Evolutionary conservation across 2,113 vertebrate genomes (phyloP), one percentile per base, ranked within the genome.

Genomic region (Pterocles orientalis): DNA sequence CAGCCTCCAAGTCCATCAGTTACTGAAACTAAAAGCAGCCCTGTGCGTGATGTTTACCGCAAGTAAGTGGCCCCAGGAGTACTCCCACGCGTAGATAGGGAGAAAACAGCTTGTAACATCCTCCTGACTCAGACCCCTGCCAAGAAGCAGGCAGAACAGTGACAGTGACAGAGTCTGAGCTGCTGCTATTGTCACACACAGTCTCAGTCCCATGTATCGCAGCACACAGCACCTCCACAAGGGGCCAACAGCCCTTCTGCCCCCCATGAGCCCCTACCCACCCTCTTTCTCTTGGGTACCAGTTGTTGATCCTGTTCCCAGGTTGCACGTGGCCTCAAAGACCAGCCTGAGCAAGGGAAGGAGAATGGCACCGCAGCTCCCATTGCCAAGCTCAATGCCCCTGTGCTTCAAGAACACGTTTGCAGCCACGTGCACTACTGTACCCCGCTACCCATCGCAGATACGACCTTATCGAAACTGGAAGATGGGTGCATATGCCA

Each of bases 11-110:
- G 11, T 19, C 20, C 11, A 33, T 34, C 12, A 11, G 12, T 50
- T 43, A 12, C 64, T 7, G 43, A 58, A 86, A 77, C 3, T 25
- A 9, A 54, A 76, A 77, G 29, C 9, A 57, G 28, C 12, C 25
- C 9, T 18, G 11, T 9, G 11, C 3, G 0, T 24, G 62, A 29
- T 2, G 2, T 19, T 47, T 31, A 8, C 29, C 12, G 18, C 5
- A 7, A 28, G 18, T 4, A 4, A 4, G 1, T 9, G 5, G 12
- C 24, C 12, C 18, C 15, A 34, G 19, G 1, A 39, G 18, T 18
- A 33, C 29, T 39, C 6, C 34, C 18, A 53, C 3, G 5, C 2
- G 4, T 3, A n/a, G 18, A 25, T 53, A 77, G 9, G 10, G 36
- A 20, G 17, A 51, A 28, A 50, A 12, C 8, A 25, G 3, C n/a